phyloP scores from a whole-genome alignment of 2,113 vertebrate species.

The Hippocampus comes region DNA sequence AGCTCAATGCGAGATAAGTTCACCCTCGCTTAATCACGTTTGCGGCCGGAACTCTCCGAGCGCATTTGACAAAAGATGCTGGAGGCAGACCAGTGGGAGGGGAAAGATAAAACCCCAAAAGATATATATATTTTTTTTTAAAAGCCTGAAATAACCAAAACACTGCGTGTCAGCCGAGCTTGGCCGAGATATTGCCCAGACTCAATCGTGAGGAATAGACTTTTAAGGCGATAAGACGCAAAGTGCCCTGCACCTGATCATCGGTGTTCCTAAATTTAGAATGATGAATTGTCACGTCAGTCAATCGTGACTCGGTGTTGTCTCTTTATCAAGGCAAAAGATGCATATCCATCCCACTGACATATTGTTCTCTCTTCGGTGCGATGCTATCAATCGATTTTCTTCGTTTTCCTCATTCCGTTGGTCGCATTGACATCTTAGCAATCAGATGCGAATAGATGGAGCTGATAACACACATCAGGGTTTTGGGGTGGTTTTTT shows the following conservation, averaged over 20 bases:
- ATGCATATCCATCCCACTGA: not conserved
- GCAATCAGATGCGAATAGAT: not conserved
- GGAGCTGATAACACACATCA: not conserved
- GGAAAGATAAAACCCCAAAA: not conserved
- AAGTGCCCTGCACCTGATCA: not conserved
- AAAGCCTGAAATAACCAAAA: not conserved
- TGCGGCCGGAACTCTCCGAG: not conserved
- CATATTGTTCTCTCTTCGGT: constrained; percentile 1
- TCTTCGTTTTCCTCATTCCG: not conserved
- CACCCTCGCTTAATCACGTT: constrained; percentile 2
- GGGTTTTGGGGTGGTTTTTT: not conserved
- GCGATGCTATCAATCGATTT: not conserved
- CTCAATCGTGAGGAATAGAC: not conserved
- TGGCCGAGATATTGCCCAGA: not conserved
- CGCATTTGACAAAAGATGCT: not conserved
- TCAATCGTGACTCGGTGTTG: not conserved
- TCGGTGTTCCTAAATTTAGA: not conserved
- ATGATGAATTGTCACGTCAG: not conserved
- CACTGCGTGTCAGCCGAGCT: not conserved
- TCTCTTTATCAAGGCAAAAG: not conserved
- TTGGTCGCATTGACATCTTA: not conserved
- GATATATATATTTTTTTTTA: not conserved
- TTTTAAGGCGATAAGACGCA: constrained; percentile 2
- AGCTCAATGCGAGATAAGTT: not conserved
- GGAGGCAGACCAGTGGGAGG: not conserved